Percentiles rank a stretch among this genome's conserved stretches.
phyloP scores from a whole-genome alignment of 2,888 invertebrate species.

The Cataglyphis livida region DNA sequence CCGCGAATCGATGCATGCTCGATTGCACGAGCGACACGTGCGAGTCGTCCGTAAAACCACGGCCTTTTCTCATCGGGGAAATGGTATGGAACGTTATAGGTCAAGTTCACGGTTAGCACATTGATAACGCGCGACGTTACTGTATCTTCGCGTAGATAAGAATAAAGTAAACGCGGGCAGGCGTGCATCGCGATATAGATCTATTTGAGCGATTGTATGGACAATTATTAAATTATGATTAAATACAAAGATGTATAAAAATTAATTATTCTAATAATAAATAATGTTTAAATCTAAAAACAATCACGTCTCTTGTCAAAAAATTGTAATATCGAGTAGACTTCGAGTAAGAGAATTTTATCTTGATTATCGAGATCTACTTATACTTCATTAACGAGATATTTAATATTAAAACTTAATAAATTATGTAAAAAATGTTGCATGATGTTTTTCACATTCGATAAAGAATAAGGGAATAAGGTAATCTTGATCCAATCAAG shows the following conservation, averaged over 20 bases:
- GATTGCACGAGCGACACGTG: not conserved
- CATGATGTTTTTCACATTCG: too few relatives aligned
- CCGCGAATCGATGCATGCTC: not conserved
- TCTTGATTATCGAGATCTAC: too few relatives aligned
- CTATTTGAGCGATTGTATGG: not conserved
- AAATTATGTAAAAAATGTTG: not conserved
- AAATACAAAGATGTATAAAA: not conserved
- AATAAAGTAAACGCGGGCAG: not conserved
- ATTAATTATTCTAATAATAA: not conserved
- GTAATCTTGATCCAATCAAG: not conserved
- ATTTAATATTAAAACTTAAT: not conserved
- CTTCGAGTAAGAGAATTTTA: not conserved
- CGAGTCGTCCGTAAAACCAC: not conserved
- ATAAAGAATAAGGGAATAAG: not conserved
- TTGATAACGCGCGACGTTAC: conserved; percentile 24
- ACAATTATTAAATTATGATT: not conserved
- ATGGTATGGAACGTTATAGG: not conserved
- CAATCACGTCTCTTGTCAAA: not conserved
- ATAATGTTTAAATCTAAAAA: not conserved
- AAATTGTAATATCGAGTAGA: not conserved
- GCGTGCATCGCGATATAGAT: not conserved
- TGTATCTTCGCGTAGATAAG: not conserved
- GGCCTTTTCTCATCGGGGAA: not conserved
- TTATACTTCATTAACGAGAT: not conserved
- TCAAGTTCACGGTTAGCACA: conserved; percentile 36